Conservation (phyloP, 2,797 vertebrate genomes). For the Lacerta bilineata region DNA sequence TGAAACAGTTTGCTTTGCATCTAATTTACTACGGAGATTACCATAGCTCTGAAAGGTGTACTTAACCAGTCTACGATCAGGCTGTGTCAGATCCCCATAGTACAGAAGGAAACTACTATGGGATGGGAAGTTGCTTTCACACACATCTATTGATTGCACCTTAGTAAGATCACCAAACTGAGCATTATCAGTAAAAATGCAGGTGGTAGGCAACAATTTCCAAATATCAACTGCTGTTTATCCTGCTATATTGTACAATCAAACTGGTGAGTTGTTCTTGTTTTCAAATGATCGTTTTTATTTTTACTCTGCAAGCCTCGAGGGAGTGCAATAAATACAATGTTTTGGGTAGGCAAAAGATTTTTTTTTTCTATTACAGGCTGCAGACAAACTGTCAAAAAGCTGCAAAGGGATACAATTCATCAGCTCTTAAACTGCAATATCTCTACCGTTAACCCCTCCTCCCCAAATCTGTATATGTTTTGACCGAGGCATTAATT, state of each 20-base stretch:
- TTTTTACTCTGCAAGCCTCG: slow-evolving; percentile 5
- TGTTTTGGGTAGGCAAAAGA: slow-evolving; percentile 15
- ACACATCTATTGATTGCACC: neutral
- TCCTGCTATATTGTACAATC: neutral
- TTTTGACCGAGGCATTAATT: neutral
- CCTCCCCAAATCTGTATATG: neutral
- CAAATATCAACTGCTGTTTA: slow-evolving; percentile 2
- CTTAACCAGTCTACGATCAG: neutral
- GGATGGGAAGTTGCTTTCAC: neutral
- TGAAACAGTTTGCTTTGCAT: neutral
- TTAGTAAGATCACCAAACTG: neutral
- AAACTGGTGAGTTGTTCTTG: neutral
- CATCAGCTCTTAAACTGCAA: neutral
- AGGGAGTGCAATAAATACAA: slow-evolving; percentile 11
- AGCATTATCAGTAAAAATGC: slow-evolving; percentile 35
- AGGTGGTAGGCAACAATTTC: neutral
- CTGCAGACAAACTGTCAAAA: neutral
- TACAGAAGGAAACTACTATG: neutral
- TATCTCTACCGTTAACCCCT: neutral
- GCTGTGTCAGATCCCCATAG: neutral
- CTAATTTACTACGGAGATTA: fast-evolving
- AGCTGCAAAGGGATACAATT: neutral
- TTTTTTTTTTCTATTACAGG: neutral
- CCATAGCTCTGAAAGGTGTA: neutral
- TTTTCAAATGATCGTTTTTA: neutral